These are phyloP conservation scores for Anseranas semipalmata DNA, from an alignment of 2,113 vertebrate genomes.

Conservation along the genomic window DNA sequence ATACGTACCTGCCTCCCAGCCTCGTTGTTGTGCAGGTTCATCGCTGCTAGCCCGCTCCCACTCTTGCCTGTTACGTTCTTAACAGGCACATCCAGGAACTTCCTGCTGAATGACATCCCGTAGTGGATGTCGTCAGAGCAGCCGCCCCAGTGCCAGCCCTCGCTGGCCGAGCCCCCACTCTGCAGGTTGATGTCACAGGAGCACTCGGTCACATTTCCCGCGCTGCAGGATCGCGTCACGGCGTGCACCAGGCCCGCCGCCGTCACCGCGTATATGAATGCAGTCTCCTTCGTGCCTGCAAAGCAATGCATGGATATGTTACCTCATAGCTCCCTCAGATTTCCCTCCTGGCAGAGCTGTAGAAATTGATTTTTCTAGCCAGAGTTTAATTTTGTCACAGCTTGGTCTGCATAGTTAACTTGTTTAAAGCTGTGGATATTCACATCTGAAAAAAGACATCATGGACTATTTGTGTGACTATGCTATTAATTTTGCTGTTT, in stretches of 20 bases:
- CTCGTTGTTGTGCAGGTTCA: conserved; percentile 94
- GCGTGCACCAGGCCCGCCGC: conserved; percentile 91
- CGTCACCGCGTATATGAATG: conserved; percentile 90
- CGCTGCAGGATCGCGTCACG: conserved; percentile 90
- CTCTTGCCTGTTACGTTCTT: conserved; percentile 74
- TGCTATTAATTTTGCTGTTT: not conserved
- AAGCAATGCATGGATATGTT: not conserved
- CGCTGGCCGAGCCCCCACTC: conserved; percentile 75
- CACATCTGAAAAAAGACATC: not conserved
- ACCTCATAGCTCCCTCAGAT: not conserved
- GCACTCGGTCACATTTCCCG: conserved; percentile 92
- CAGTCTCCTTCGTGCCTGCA: conserved; percentile 93
- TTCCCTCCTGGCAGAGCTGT: not conserved
- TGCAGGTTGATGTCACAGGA: conserved; percentile 86
- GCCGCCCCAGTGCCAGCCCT: conserved; percentile 97
- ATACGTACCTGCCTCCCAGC: conserved; percentile 90
- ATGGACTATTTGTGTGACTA: not conserved
- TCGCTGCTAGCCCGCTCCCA: conserved; percentile 70
- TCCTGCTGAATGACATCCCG: conserved; percentile 92
- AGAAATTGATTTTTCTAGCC: not conserved
- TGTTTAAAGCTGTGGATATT: not conserved
- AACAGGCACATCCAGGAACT: conserved; percentile 81
- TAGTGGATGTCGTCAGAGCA: conserved; percentile 94
- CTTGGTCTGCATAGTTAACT: not conserved
- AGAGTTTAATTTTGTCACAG: not conserved